Base-by-base conservation (phyloP, 2,113 vertebrate genomes). In the Xyrauchen texanus region DNA sequence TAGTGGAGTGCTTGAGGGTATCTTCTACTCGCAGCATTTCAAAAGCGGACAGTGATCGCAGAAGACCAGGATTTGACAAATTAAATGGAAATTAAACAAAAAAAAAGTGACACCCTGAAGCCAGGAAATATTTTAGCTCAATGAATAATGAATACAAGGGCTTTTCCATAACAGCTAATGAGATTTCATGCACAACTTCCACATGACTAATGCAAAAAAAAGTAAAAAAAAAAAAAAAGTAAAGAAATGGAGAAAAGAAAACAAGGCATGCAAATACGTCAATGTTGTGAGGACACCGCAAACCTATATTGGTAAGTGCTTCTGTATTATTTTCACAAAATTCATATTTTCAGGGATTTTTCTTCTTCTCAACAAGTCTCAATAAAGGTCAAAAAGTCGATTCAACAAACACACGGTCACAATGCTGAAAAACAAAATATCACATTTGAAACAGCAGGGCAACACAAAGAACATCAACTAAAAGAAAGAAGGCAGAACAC, bases 231-330 rank as follows among this genome's bases (percentile, higher is more conserved):
- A 55, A 8, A 4, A 7, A 57, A 57, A 12, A 82, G 77, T 85
- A 88, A 89, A 86, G 63, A 34, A 34, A 34, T 34, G 21, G 21
- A 51, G 49, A 57, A 61, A 82, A 78, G 77, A 83, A 76, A 77
- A 81, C 85, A 82, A 88, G 83, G 86, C 95, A 95, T 95, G 94
- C 93, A 90, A 89, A 91, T 91, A 85, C 87, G 91, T 92, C 89
- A 92, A 91, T 90, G 91, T 84, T 93, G 88, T 90, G 93, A 91
- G 92, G 92, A 94, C 95, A 95, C 93, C 89, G 93, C 93, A 95
- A 95, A 93, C 91, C 93, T 93, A 92, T 91, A 92, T 73, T 80
- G 85, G 69, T 85, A 88, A 88, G 85, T 89, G 88, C 88, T 88
- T 87, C 73, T 16, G 85, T 72, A 64, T 82, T 77, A 70, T 78